phyloP scores from a whole-genome alignment of 2,888 invertebrate species.

The Nymphalis c-album region DNA sequence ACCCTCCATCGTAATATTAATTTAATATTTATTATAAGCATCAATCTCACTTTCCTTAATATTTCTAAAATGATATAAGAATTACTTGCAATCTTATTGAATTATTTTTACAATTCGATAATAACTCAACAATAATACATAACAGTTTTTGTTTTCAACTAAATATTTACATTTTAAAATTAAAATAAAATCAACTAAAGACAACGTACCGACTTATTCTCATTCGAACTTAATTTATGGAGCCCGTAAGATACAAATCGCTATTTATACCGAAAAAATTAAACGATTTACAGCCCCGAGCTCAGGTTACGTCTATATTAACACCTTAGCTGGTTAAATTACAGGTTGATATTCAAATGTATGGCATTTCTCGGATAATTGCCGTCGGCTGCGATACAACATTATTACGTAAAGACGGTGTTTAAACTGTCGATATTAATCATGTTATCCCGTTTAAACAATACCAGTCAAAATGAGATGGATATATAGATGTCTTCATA shows the following conservation, averaged over 20 bases:
- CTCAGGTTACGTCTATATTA: conserved; percentile 37
- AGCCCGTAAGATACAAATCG: conserved; percentile 26
- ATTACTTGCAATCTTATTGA: no score
- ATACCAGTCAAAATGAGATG: not conserved
- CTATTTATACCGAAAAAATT: conserved; percentile 30
- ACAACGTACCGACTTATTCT: not conserved
- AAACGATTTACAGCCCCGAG: conserved; percentile 33
- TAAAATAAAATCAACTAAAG: not conserved
- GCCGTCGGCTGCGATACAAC: conserved; percentile 38
- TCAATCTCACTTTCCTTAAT: no score
- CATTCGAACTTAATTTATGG: conserved; percentile 7
- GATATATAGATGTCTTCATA: not conserved
- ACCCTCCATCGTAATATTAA: no score
- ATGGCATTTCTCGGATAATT: conserved; percentile 42
- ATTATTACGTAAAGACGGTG: conserved; percentile 29
- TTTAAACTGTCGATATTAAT: conserved; percentile 37
- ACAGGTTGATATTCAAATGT: conserved; percentile 46
- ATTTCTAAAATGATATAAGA: no score
- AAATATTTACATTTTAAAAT: no score
- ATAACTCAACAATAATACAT: no score
- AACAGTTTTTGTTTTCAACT: no score
- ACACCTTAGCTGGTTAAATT: conserved; percentile 48
- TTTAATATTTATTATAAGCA: no score
- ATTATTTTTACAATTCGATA: no score
- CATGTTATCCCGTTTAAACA: conserved; percentile 20